phyloP scores from a whole-genome alignment of 2,797 vertebrate species.

The Steatocranus sp. region DNA sequence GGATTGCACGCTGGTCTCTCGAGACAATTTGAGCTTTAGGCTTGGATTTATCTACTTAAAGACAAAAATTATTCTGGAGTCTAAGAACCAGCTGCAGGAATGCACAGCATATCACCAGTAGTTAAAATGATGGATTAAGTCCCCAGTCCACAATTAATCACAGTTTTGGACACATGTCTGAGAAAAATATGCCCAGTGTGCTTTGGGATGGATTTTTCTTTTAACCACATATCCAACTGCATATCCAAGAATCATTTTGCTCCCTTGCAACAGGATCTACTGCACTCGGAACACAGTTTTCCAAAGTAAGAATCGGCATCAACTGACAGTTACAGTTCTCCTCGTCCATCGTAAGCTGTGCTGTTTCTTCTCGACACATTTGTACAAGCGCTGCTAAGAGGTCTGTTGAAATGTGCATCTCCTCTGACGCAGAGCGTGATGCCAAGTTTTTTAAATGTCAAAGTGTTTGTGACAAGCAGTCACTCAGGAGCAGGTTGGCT shows the following conservation, averaged over 20 bases:
- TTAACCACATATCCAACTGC: background rate
- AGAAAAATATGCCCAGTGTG: background rate
- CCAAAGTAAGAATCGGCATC: background rate
- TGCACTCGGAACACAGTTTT: background rate
- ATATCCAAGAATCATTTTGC: background rate
- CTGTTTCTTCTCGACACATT: background rate
- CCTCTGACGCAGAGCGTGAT: background rate
- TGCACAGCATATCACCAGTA: background rate
- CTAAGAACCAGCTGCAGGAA: background rate
- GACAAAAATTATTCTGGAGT: background rate
- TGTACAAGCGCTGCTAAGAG: background rate
- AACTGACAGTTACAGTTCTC: background rate
- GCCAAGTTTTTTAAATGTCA: conserved; percentile 56
- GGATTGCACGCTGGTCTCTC: background rate
- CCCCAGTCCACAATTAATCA: background rate
- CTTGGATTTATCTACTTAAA: background rate
- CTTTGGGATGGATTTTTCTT: background rate
- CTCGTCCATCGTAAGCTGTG: background rate
- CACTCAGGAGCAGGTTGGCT: background rate
- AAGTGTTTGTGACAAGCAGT: conserved; percentile 37
- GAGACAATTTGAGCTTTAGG: background rate
- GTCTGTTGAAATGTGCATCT: conserved; percentile 16
- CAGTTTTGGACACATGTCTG: background rate
- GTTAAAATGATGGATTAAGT: background rate
- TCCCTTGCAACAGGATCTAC: background rate